Evolutionary conservation across 1,140 invertebrate species (phyloP), one percentile per base, ranked within the genome.

Genomic region (Eriosoma lanigerum): DNA sequence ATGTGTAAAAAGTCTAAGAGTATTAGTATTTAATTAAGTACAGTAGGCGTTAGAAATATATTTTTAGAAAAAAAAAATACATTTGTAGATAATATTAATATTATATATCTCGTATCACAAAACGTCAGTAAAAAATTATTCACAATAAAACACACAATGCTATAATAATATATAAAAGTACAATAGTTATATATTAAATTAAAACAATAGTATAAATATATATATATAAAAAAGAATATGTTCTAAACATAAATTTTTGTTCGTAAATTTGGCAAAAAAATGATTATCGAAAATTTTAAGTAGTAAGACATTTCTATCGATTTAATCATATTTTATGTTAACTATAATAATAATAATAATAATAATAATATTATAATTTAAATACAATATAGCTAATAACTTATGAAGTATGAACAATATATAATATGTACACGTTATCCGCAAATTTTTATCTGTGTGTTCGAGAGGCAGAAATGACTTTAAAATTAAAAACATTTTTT

Each of bases 51-150:
- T 50, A 52, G 48, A 52, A 72, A 52, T 72, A 29, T 52, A 72
- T 72, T 32, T 72, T 72, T 50, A 26, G 24, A 68, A 44, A 44
- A 26, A 70, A 70, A 48, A 60, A 66, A 72, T 68, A 68, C 44
- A 68, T n/a, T 52, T 52, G 68, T 72, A 72, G 68, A 24, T 72
- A 72, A 72, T 72, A 52, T 72, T 72, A 72, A 72, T 50, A 72
- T 72, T 72, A 72, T 72, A 29, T n/a, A 75, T 58, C 52, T 56
- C n/a, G 50, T 60, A 78, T 78, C 75, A 78, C 75, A 78, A 78
- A 78, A 78, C 32, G 75, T 60, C 75, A 78, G 75, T 78, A 78
- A 78, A 78, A 76, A 62, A 78, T 26, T 76, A 76, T 76, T 76
- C 72, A 78, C 52, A 78, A 78, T 60, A 78, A 78, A 78, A 78